phyloP scores from a whole-genome alignment of 2,113 vertebrate species.

The Chiloscyllium plagiosum region DNA sequence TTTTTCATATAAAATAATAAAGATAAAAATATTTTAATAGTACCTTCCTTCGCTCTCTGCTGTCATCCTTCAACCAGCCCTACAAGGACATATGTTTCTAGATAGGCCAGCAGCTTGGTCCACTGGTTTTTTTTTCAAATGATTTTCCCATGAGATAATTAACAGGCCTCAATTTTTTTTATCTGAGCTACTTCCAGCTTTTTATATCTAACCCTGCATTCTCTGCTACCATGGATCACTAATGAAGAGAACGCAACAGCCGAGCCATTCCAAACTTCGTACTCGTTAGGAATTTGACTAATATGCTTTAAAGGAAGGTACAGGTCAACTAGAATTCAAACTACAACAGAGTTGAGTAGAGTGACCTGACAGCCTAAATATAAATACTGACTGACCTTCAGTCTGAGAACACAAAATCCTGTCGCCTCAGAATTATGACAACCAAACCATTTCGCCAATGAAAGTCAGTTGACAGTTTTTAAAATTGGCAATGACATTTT shows the following conservation, averaged over 20 bases:
- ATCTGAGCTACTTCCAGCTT: neutral
- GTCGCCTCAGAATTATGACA: neutral
- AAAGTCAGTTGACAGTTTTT: neutral
- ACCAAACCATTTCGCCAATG: neutral
- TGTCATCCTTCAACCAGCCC: neutral
- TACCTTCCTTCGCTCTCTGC: neutral
- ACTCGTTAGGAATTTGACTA: neutral
- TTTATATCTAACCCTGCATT: neutral
- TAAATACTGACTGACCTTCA: neutral
- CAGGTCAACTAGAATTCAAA: neutral
- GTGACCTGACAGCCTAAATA: neutral
- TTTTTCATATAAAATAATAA: neutral
- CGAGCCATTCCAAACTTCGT: neutral
- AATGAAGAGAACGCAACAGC: neutral
- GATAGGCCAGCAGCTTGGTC: neutral
- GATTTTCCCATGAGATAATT: neutral
- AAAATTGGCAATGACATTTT: neutral
- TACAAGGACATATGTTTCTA: neutral
- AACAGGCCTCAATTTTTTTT: neutral
- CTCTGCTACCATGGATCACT: neutral
- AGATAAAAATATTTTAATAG: neutral
- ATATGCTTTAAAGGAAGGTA: neutral
- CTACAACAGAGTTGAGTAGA: neutral
- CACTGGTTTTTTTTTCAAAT: neutral
- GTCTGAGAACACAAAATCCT: neutral